Base-by-base conservation (phyloP, 2,113 vertebrate species). In the Eulemur macaco region DNA sequence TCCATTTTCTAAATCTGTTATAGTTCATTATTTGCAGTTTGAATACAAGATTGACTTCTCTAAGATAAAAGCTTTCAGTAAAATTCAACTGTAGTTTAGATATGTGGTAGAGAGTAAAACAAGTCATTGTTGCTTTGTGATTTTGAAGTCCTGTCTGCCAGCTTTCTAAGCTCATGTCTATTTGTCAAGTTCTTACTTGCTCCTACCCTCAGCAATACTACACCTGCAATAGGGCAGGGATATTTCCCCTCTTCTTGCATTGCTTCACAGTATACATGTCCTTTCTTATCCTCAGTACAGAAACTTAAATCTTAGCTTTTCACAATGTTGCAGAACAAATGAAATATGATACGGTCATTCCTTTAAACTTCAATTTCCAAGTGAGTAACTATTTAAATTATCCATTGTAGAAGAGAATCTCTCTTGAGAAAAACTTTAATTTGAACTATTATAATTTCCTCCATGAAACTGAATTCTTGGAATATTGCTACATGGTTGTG, bases 81-180 rank as follows among this genome's bases (percentile, higher is more conserved):
- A 78, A 89, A 12, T 50, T 81, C 18, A 81, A 37, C 52, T 85
- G 3, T 42, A 88, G 29, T 77, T 64, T 71, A 37, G 27, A 1
- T 13, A 3, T 23, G n/a, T 58, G 3, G 6, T 8, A 81, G 8
- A 94, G 89, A 91, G 25, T 71, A 58, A 77, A 89, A 42, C 21
- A 76, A 66, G 6, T 60, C 4, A 58, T 60, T 54, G 3, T 42
- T 63, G 6, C 11, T 63, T 34, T 47, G 5, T 31, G 52, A 17
- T 77, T 88, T 91, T 73, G 63, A 94, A 92, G 77, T 66, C 37
- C 11, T 88, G 14, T 71, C 27, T 64, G 56, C 3, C 12, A 34
- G 34, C 3, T 10, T 45, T 88, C 34, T 52, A 6, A 20, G 1
- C 15, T 34, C 50, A 11, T 50, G 29, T 39, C 25, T 56, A 42